These are phyloP conservation scores for Deroplatys truncata DNA, from an alignment of 2,888 invertebrate genomes.

Conservation along the genomic window DNA sequence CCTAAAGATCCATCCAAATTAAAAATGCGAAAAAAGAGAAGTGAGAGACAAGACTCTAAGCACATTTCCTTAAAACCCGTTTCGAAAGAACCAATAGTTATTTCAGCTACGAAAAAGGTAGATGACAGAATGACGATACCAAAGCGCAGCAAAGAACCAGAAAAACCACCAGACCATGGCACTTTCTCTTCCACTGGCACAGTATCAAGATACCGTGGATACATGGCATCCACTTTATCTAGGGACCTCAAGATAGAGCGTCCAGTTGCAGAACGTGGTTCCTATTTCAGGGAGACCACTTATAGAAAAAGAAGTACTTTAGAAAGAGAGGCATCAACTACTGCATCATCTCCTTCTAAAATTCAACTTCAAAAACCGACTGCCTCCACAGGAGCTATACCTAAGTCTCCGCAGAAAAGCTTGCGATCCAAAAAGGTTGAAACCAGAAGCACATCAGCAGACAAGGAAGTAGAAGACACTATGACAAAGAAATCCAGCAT, in stretches of 20 bases:
- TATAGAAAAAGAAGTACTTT: slow-evolving; percentile 21
- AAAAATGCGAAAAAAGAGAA: neutral
- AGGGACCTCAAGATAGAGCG: slow-evolving; percentile 52
- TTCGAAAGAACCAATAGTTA: neutral
- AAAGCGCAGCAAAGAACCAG: neutral
- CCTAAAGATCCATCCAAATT: neutral
- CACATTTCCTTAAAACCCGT: neutral
- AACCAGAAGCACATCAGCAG: neutral
- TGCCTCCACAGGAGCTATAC: slow-evolving; percentile 25
- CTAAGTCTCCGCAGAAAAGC: neutral
- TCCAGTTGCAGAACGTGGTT: slow-evolving; percentile 21
- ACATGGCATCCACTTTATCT: slow-evolving; percentile 58
- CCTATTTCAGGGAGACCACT: slow-evolving; percentile 23
- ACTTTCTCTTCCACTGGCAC: neutral
- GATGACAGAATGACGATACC: slow-evolving; percentile 16
- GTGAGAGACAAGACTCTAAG: neutral
- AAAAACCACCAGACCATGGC: neutral
- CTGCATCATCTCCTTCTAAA: slow-evolving; percentile 17
- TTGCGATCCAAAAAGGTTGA: slow-evolving; percentile 10
- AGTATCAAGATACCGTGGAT: slow-evolving; percentile 40
- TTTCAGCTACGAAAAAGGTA: slow-evolving; percentile 12
- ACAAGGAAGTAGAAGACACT: neutral
- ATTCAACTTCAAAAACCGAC: slow-evolving; percentile 1
- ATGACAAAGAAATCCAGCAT: neutral
- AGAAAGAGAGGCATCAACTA: slow-evolving; percentile 1